These are phyloP conservation scores for Danio rerio DNA, from an alignment of 2,113 vertebrate genomes.

Conservation along the genomic window DNA sequence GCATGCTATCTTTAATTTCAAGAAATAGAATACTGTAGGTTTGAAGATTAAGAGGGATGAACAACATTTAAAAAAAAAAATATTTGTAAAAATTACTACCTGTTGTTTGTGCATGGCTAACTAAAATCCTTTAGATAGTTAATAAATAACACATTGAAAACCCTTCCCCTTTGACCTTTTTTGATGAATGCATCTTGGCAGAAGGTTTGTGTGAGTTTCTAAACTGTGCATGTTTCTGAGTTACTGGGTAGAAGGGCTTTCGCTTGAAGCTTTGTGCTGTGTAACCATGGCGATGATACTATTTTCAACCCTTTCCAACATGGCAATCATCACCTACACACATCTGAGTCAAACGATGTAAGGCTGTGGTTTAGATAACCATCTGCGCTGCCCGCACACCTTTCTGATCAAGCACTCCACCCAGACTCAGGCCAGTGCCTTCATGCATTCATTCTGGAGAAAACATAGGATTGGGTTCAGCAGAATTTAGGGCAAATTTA, in stretches of 20 bases:
- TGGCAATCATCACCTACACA: slow-evolving; percentile 43
- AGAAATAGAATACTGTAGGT: not conserved
- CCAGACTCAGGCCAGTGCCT: not conserved
- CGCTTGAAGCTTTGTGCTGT: slow-evolving; percentile 34
- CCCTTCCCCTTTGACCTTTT: not conserved
- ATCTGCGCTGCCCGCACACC: not conserved
- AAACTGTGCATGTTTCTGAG: slow-evolving; percentile 4
- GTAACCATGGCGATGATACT: slow-evolving; percentile 42
- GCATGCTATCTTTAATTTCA: not conserved
- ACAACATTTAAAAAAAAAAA: not conserved
- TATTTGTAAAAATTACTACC: not conserved
- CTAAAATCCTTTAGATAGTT: not conserved
- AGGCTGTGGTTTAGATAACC: slow-evolving; percentile 12
- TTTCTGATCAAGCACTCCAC: slow-evolving; percentile 8
- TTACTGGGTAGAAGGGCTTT: slow-evolving; percentile 41
- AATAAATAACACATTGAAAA: not conserved
- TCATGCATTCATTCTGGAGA: not conserved
- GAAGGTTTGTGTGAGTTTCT: not conserved
- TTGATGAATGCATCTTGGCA: not conserved
- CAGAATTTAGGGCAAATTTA: not conserved
- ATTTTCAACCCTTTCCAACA: slow-evolving; percentile 25
- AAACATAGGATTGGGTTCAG: not conserved
- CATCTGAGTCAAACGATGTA: slow-evolving; percentile 41
- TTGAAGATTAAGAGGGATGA: not conserved
- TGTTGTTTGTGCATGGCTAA: not conserved